Percentiles rank a stretch among this genome's conserved stretches.
Conservation (phyloP, 2,113 vertebrate species). For the Callochromis pleurospilus region DNA sequence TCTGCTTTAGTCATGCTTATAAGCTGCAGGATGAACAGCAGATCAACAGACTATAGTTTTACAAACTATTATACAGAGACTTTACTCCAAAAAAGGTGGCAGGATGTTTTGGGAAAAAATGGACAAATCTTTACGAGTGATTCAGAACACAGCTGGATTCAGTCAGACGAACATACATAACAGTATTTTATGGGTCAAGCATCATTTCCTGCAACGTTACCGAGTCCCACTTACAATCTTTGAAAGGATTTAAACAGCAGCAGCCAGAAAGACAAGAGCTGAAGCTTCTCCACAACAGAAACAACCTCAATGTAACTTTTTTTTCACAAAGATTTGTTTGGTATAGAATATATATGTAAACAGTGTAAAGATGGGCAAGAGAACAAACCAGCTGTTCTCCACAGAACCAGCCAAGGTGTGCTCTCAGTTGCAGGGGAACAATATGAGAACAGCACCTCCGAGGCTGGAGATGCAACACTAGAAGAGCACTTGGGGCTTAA, state of each 20-base stretch:
- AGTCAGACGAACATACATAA: not conserved
- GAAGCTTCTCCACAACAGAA: not conserved
- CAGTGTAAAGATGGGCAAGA: not conserved
- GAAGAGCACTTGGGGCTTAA: not conserved
- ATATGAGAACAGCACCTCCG: not conserved
- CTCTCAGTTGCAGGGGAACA: not conserved
- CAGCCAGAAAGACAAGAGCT: not conserved
- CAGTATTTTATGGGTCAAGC: not conserved
- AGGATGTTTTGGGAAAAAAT: not conserved
- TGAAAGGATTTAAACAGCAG: not conserved
- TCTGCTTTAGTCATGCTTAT: not conserved
- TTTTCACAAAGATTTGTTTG: not conserved
- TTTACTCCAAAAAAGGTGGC: not conserved
- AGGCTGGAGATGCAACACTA: not conserved
- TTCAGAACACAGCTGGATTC: not conserved
- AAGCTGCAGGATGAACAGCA: not conserved
- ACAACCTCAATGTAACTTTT: fast-evolving
- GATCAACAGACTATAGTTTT: not conserved
- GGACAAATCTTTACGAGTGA: fast-evolving
- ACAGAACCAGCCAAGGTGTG: not conserved
- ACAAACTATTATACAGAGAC: fast-evolving
- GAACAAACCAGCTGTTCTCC: not conserved
- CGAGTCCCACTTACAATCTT: not conserved
- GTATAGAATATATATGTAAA: not conserved
- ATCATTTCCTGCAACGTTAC: not conserved